Conservation (phyloP, 1,140 invertebrate genomes). For the Drosophila aff. region DNA sequence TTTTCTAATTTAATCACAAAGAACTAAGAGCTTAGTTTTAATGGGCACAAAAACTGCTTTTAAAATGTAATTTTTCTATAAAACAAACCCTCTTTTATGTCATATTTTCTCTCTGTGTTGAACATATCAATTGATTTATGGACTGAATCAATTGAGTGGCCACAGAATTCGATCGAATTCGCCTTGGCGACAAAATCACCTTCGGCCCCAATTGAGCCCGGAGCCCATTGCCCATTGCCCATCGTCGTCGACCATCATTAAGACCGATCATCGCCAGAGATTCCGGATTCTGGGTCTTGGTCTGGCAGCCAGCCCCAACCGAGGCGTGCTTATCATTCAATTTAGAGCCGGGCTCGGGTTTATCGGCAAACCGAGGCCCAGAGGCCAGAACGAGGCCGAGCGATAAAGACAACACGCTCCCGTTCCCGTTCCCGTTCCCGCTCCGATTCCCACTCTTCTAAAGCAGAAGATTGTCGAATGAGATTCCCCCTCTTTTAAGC, state of each 20-base stretch:
- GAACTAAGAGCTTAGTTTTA: background rate
- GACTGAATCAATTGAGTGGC: slow-evolving; percentile 58
- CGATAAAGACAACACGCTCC: slow-evolving; percentile 21
- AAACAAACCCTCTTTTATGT: background rate
- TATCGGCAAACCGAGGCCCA: slow-evolving; percentile 20
- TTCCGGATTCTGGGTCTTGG: slow-evolving; percentile 17
- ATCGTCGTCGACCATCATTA: slow-evolving; percentile 31
- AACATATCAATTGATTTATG: slow-evolving; percentile 71
- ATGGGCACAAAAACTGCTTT: too few species aligned
- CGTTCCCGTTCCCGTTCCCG: background rate
- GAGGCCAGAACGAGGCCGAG: slow-evolving; percentile 30
- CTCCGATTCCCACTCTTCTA: background rate
- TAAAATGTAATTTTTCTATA: too few species aligned
- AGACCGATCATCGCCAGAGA: slow-evolving; percentile 22
- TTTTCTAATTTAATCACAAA: background rate
- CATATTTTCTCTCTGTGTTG: slow-evolving; percentile 3
- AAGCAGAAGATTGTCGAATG: slow-evolving; percentile 5
- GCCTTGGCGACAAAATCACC: slow-evolving; percentile 72
- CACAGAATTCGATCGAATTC: slow-evolving; percentile 51
- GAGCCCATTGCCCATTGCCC: slow-evolving; percentile 1
- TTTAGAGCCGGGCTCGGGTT: slow-evolving; percentile 30
- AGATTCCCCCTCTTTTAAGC: slow-evolving; percentile 4
- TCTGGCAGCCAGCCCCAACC: background rate
- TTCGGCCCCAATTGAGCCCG: slow-evolving; percentile 68
- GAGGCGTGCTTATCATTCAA: slow-evolving; percentile 46